Conservation (phyloP, 2,113 vertebrate species). For the Etheostoma cragini region DNA sequence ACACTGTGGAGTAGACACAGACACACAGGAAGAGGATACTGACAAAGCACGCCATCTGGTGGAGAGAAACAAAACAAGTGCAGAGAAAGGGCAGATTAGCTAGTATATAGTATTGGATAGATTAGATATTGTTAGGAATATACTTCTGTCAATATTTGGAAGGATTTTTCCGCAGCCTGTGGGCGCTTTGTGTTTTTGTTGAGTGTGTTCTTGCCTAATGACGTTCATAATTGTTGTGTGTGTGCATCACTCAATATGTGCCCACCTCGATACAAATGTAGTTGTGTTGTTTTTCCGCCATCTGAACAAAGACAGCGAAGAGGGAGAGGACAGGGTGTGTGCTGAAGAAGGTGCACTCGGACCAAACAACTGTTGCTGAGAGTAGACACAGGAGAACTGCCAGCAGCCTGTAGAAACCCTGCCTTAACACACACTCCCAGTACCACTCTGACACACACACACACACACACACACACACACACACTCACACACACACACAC, state of each 20-base stretch:
- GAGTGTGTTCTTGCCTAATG: neutral
- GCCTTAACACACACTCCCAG: slow-evolving; percentile 92
- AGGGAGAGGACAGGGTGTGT: slow-evolving; percentile 91
- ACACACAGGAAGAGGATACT: slow-evolving; percentile 94
- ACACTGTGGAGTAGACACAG: slow-evolving; percentile 96
- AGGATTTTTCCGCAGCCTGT: neutral
- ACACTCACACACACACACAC: neutral
- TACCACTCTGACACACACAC: slow-evolving; percentile 89
- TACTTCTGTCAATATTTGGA: neutral
- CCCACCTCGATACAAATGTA: slow-evolving; percentile 95
- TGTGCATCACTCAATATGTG: neutral
- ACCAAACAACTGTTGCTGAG: slow-evolving; percentile 95
- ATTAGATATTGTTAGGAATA: neutral
- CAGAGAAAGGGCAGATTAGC: slow-evolving; percentile 1
- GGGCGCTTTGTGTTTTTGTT: neutral
- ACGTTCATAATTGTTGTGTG: neutral
- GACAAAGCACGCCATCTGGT: slow-evolving; percentile 92
- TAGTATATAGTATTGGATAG: neutral
- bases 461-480: slow-evolving; percentile 34
- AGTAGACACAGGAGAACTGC: slow-evolving; percentile 87
- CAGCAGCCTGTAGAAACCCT: slow-evolving; percentile 88
- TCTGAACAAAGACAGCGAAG: slow-evolving; percentile 92
- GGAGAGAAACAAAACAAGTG: slow-evolving; percentile 37
- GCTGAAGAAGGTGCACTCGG: slow-evolving; percentile 97
- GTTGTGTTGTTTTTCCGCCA: slow-evolving; percentile 91